Conservation (phyloP, 1,140 invertebrate genomes). For the Aphis gossypii region DNA sequence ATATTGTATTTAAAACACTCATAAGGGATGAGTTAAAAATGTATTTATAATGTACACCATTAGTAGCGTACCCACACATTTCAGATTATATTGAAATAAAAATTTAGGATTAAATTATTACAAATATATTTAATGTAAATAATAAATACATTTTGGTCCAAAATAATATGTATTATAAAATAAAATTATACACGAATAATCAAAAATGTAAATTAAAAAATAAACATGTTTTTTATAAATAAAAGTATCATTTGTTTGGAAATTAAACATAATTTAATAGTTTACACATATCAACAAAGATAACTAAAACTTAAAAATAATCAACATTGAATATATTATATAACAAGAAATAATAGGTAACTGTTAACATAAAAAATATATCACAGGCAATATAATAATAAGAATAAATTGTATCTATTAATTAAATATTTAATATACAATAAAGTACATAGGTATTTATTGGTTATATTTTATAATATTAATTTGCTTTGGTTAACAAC, state of each 20-base stretch:
- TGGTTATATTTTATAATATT: background rate
- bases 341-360: constrained; percentile 21
- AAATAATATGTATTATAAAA: too few relatives aligned
- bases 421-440: background rate
- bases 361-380: constrained; percentile 22
- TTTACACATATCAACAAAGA: background rate
- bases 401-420: background rate
- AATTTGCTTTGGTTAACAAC: background rate
- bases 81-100: too few relatives aligned
- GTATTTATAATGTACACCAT: too few relatives aligned
- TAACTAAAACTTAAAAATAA: background rate
- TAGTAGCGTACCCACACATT: too few relatives aligned
- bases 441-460: background rate
- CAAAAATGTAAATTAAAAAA: background rate
- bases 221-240: background rate
- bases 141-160: too few relatives aligned
- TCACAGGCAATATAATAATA: constrained; percentile 39
- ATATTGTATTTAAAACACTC: too few relatives aligned
- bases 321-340: background rate
- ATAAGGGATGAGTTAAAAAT: too few relatives aligned
- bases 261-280: background rate
- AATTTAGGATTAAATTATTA: too few relatives aligned
- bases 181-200: too few relatives aligned
- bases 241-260: background rate
- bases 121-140: too few relatives aligned